Percentiles rank a stretch among this genome's conserved stretches.
These are phyloP conservation scores for Sinocyclocheilus anophthalmus DNA, from an alignment of 2,113 vertebrate genomes.

Conservation along the genomic window DNA sequence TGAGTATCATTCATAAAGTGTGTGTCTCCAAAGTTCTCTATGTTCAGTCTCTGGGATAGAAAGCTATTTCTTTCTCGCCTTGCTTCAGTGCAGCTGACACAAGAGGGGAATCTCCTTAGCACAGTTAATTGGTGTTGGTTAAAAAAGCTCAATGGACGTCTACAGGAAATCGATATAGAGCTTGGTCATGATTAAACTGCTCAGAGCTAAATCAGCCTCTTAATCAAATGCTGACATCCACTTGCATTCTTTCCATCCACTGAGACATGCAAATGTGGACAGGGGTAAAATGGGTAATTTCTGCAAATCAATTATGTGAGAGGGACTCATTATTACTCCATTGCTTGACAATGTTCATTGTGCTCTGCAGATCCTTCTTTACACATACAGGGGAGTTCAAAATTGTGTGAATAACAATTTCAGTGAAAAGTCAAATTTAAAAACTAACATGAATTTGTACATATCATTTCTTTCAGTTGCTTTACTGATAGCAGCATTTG, in stretches of 20 bases:
- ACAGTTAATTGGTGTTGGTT: constrained; percentile 66
- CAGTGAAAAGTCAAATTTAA: too few species aligned
- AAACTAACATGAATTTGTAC: too few species aligned
- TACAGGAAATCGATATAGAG: constrained; percentile 65
- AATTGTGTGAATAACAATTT: background rate
- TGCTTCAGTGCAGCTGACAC: constrained; percentile 57
- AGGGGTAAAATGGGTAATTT: background rate
- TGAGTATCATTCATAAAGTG: constrained; percentile 36
- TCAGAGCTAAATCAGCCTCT: constrained; percentile 40
- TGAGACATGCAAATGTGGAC: constrained; percentile 25
- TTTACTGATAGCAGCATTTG: too few species aligned
- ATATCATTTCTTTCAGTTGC: too few species aligned
- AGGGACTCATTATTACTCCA: background rate
- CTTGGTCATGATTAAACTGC: constrained; percentile 55
- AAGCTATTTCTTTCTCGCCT: constrained; percentile 59
- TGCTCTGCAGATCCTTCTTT: background rate
- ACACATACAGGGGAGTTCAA: background rate
- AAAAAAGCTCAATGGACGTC: constrained; percentile 56
- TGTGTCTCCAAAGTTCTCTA: constrained; percentile 11
- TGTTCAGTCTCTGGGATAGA: constrained; percentile 6
- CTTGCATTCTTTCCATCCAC: constrained; percentile 21
- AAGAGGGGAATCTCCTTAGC: constrained; percentile 53
- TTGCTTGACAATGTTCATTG: background rate
- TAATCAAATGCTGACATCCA: constrained; percentile 42
- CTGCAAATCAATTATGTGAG: background rate